These are phyloP conservation scores for Onchidella celtica DNA, from an alignment of 2,888 invertebrate species.

Conservation along the genomic window DNA sequence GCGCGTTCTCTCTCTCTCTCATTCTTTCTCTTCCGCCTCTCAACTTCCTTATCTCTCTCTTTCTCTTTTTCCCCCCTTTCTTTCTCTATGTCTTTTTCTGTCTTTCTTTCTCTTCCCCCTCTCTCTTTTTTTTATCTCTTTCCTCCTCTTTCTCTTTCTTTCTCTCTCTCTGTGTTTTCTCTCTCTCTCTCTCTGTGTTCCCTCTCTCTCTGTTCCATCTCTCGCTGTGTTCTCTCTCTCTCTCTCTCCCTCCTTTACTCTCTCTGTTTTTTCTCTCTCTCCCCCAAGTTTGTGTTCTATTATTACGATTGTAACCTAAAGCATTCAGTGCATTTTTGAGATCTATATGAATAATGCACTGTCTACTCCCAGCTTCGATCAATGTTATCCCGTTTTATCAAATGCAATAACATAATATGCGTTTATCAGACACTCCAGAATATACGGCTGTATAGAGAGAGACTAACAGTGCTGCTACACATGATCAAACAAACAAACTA, in stretches of 20 bases:
- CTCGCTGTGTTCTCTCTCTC: not conserved
- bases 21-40: constrained; percentile 4
- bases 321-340: too few species aligned
- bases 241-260: not conserved
- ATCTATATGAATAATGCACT: too few species aligned
- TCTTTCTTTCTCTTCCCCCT: not conserved
- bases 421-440: too few species aligned
- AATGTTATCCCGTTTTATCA: too few species aligned
- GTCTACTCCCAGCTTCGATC: too few species aligned
- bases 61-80: not conserved
- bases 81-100: not conserved
- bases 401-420: too few species aligned
- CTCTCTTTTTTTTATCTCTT: not conserved
- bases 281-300: not conserved
- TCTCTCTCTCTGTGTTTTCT: too few species aligned
- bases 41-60: constrained; percentile 10
- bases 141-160: not conserved
- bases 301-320: too few species aligned
- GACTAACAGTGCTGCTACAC: too few species aligned
- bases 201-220: not conserved
- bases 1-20: constrained; percentile 29
- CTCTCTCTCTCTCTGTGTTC: not conserved
- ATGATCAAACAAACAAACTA: too few species aligned
- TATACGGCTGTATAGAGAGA: too few species aligned
- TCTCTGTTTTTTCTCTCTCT: not conserved